Conservation (phyloP, 2,113 vertebrate genomes). For the Dissostichus mawsoni region DNA sequence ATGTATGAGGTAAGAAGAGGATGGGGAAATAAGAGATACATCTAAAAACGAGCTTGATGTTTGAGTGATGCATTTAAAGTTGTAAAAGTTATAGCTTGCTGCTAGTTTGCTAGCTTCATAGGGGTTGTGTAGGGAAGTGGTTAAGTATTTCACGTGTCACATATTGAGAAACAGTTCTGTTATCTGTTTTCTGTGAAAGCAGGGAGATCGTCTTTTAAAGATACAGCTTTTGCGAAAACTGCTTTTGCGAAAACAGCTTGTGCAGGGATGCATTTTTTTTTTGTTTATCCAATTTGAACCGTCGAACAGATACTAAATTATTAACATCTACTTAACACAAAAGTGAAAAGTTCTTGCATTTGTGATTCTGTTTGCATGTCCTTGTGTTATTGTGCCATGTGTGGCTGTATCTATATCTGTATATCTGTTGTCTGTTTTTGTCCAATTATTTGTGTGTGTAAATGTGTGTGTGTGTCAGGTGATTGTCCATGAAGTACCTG, state of each 20-base stretch:
- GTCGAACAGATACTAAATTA: not conserved
- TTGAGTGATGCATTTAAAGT: conserved; percentile 21
- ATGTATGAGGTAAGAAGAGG: conserved; percentile 89
- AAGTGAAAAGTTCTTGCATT: conserved; percentile 27
- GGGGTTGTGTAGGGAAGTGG: not conserved
- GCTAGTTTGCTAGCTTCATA: conserved; percentile 30
- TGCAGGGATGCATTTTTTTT: conserved; percentile 20
- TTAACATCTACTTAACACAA: not conserved
- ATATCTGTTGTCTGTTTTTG: conserved; percentile 65
- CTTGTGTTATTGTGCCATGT: conserved; percentile 51
- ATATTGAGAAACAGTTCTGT: conserved; percentile 28
- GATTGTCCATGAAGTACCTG: conserved; percentile 95
- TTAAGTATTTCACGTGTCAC: conserved; percentile 12
- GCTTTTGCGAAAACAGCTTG: conserved; percentile 27
- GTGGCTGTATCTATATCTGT: conserved; percentile 68
- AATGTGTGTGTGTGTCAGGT: conserved; percentile 84
- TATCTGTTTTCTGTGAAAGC: conserved; percentile 35
- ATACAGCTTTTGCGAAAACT: conserved; percentile 44
- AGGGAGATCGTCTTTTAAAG: conserved; percentile 62
- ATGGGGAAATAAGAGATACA: conserved; percentile 38
- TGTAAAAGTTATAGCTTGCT: conserved; percentile 12
- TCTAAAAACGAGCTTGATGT: not conserved
- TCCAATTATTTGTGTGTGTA: conserved; percentile 64
- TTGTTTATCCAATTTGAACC: conserved; percentile 2
- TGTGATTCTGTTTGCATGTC: conserved; percentile 68